phyloP scores from a whole-genome alignment of 2,888 invertebrate genomes.

The Philonicus albiceps region DNA sequence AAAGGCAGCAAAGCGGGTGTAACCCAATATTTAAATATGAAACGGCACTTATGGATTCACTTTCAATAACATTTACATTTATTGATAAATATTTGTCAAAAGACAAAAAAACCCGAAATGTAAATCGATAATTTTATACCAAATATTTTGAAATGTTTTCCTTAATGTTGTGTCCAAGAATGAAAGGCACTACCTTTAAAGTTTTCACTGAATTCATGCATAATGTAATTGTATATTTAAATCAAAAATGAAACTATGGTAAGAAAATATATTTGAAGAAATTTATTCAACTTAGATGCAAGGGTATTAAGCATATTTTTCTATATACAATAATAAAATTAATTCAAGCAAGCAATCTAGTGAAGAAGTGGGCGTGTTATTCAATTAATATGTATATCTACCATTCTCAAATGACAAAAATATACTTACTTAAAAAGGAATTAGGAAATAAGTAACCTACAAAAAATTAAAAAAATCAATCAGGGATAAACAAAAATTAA shows the following conservation, averaged over 20 bases:
- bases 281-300: background rate
- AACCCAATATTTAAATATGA: no score
- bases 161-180: background rate
- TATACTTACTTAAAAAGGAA: slow-evolving; percentile 55
- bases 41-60: no score
- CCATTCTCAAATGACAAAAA: slow-evolving; percentile 25
- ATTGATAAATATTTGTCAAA: no score
- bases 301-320: background rate
- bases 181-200: background rate
- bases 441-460: slow-evolving; percentile 65
- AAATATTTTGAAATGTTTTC: no score
- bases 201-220: background rate
- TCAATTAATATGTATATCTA: slow-evolving; percentile 4
- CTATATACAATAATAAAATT: background rate
- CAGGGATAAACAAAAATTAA: slow-evolving; percentile 51
- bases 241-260: background rate
- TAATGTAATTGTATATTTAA: background rate
- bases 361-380: background rate
- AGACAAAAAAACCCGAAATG: no score
- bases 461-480: slow-evolving; percentile 59
- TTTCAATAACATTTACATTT: no score
- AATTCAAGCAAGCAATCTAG: background rate
- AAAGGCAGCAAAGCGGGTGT: no score
- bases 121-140: no score
- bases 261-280: background rate